phyloP scores from a whole-genome alignment of 2,113 vertebrate genomes.

The Pluvialis apricaria region DNA sequence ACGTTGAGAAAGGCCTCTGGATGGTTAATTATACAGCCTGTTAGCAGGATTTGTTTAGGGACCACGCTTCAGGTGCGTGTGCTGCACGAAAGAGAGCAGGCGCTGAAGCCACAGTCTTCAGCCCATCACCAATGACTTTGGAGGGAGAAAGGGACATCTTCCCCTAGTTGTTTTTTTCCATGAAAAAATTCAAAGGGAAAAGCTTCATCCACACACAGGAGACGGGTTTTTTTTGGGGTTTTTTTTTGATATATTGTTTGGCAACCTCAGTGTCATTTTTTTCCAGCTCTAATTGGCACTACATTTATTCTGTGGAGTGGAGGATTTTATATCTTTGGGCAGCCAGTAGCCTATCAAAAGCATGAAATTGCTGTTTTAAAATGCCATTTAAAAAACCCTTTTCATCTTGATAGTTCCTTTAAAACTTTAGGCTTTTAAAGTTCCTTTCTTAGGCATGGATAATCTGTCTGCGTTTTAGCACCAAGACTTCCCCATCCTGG shows the following conservation, averaged over 20 bases:
- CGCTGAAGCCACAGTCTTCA: neutral
- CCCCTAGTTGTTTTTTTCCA: neutral
- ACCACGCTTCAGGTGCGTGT: neutral
- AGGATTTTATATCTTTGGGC: neutral
- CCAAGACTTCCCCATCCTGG: rapidly evolving
- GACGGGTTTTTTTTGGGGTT: neutral
- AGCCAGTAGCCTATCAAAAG: neutral
- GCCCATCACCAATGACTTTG: neutral
- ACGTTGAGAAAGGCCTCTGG: neutral
- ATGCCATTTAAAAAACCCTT: neutral
- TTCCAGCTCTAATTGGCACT: neutral
- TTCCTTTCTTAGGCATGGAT: neutral
- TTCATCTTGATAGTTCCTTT: neutral
- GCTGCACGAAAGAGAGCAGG: neutral
- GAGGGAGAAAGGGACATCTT: neutral
- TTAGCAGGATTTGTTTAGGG: neutral
- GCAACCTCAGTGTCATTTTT: neutral
- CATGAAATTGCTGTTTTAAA: conserved; percentile 17
- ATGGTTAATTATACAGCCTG: neutral
- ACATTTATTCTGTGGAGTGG: neutral
- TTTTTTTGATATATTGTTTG: neutral
- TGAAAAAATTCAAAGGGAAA: neutral
- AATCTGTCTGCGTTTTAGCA: neutral
- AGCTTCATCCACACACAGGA: neutral
- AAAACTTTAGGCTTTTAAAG: neutral